phyloP scores from a whole-genome alignment of 2,888 invertebrate genomes.

The Drosophila antonietae region DNA sequence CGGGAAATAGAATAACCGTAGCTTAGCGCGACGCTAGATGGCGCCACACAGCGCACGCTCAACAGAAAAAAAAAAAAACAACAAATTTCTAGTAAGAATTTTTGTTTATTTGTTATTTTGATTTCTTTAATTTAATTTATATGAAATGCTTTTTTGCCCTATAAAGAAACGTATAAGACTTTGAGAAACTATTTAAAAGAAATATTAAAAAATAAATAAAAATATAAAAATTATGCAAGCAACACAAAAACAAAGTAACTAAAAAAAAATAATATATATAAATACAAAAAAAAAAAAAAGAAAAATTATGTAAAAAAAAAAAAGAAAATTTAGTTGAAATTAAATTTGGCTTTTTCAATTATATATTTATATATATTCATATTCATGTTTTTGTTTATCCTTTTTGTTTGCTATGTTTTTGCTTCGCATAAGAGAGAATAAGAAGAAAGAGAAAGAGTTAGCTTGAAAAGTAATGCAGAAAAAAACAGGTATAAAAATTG shows the following conservation, averaged over 20 bases:
- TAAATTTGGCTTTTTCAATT: slow-evolving; percentile 50
- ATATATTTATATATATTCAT: slow-evolving; percentile 23
- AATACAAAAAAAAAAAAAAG: background rate
- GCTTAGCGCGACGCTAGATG: slow-evolving; percentile 34
- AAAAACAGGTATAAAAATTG: slow-evolving; percentile 70
- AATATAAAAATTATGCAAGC: slow-evolving; percentile 25
- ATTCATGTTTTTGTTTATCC: background rate
- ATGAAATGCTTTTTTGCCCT: slow-evolving; percentile 80
- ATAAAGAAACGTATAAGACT: slow-evolving; percentile 83
- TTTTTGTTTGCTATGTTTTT: slow-evolving; percentile 25
- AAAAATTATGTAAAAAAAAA: slow-evolving; percentile 14
- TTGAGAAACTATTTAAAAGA: slow-evolving; percentile 73
- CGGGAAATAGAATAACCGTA: background rate
- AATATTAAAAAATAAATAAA: slow-evolving; percentile 27
- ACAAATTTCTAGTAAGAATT: slow-evolving; percentile 51
- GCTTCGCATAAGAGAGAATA: slow-evolving; percentile 41
- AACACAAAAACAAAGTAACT: slow-evolving; percentile 28
- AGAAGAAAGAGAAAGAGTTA: slow-evolving; percentile 30
- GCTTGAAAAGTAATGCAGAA: slow-evolving; percentile 60
- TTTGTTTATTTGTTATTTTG: slow-evolving; percentile 56
- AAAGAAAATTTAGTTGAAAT: slow-evolving; percentile 62
- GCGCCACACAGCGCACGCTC: slow-evolving; percentile 48
- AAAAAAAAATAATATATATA: slow-evolving; percentile 15
- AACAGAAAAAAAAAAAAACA: slow-evolving; percentile 8
- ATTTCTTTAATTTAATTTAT: slow-evolving; percentile 66